Percentiles rank a stretch among this genome's conserved stretches.
These are phyloP conservation scores for Tigriopus californicus DNA, from an alignment of 2,888 invertebrate genomes.

Conservation along the genomic window DNA sequence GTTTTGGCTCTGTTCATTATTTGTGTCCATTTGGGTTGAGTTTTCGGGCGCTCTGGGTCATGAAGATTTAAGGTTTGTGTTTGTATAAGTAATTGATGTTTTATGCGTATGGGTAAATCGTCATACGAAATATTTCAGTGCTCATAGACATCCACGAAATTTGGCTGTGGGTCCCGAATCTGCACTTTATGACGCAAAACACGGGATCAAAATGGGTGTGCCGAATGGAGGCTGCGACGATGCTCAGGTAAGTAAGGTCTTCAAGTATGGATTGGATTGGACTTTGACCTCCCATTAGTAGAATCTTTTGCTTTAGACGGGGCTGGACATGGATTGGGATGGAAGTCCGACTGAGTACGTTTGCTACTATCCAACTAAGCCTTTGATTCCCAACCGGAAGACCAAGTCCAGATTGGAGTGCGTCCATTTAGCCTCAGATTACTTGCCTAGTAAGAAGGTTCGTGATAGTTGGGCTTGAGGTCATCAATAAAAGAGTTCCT, in stretches of 20 bases:
- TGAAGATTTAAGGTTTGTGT: too few relatives aligned
- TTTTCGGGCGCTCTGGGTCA: too few relatives aligned
- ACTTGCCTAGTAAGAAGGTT: conserved; percentile 30
- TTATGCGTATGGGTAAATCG: too few relatives aligned
- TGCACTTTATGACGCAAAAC: conserved; percentile 22
- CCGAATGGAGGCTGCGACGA: conserved; percentile 40
- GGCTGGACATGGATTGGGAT: conserved; percentile 42
- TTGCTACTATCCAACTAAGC: conserved; percentile 35
- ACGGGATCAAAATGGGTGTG: conserved; percentile 38
- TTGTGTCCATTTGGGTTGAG: too few relatives aligned
- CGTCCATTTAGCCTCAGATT: conserved; percentile 37
- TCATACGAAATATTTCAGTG: too few relatives aligned
- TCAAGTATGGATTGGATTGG: conserved; percentile 22
- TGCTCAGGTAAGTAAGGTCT: conserved; percentile 36
- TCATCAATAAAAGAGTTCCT: conserved; percentile 15
- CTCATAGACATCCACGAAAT: too few relatives aligned
- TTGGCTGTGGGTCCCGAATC: too few relatives aligned
- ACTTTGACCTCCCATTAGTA: conserved; percentile 15
- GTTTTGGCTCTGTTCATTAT: too few relatives aligned
- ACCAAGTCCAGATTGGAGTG: conserved; percentile 27
- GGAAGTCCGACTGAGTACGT: conserved; percentile 37
- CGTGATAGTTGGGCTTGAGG: conserved; percentile 17
- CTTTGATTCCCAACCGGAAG: conserved; percentile 32
- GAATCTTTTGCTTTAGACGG: conserved; percentile 31
- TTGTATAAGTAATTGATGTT: too few relatives aligned